phyloP scores from a whole-genome alignment of 2,888 invertebrate species.

The Andrena flavipes region DNA sequence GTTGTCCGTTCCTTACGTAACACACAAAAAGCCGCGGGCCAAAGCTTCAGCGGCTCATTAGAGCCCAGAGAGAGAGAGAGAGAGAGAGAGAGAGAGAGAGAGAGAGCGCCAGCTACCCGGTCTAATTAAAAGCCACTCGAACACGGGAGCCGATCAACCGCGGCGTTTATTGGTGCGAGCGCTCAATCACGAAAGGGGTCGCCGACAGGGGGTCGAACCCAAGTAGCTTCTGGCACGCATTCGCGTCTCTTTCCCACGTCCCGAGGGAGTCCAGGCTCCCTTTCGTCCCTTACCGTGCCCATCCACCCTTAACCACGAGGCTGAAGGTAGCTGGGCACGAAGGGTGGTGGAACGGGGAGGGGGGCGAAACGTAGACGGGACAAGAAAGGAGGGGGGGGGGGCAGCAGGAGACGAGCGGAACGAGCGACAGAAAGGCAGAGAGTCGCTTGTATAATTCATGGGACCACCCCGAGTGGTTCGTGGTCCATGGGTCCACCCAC shows the following conservation, averaged over 20 bases:
- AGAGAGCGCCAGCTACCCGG: conserved; percentile 32
- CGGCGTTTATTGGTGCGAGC: conserved; percentile 57
- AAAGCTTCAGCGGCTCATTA: conserved; percentile 36
- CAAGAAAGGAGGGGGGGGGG: neutral
- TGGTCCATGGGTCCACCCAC: conserved; percentile 75
- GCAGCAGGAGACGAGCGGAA: conserved; percentile 31
- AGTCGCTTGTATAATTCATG: conserved; percentile 84
- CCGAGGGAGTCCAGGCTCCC: conserved; percentile 41
- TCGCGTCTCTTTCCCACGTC: conserved; percentile 61
- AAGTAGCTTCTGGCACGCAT: conserved; percentile 66
- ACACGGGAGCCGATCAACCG: conserved; percentile 44
- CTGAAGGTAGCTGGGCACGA: neutral
- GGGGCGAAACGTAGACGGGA: neutral
- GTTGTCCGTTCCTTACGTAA: conserved; percentile 11
- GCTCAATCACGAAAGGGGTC: conserved; percentile 53
- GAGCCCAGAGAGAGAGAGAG: conserved; percentile 8
- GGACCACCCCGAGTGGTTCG: conserved; percentile 77
- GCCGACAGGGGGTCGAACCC: conserved; percentile 55
- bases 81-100: conserved; percentile 1
- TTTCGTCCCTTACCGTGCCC: conserved; percentile 30
- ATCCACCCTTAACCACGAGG: conserved; percentile 53
- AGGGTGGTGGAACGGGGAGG: conserved; percentile 8
- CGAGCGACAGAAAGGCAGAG: conserved; percentile 39
- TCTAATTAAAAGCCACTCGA: conserved; percentile 59
- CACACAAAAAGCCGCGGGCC: neutral